Conservation (phyloP, 2,797 vertebrate species). For the Chaetophractus vellerosus region DNA sequence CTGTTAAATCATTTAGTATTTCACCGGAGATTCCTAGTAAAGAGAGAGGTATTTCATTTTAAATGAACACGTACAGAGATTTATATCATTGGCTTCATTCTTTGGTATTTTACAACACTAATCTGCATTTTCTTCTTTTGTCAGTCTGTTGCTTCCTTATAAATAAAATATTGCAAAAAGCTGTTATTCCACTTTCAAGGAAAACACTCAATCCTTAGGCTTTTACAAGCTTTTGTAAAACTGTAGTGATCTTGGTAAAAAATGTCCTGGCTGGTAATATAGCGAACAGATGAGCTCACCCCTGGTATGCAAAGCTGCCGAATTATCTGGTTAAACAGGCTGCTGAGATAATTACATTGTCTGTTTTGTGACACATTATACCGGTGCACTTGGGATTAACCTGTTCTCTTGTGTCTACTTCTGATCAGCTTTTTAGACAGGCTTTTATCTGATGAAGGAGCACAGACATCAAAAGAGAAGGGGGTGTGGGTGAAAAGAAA, state of each 20-base stretch:
- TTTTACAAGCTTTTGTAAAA: slow-evolving; percentile 80
- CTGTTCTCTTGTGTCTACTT: slow-evolving; percentile 81
- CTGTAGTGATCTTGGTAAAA: slow-evolving; percentile 73
- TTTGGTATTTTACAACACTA: neutral
- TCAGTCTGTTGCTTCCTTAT: slow-evolving; percentile 63
- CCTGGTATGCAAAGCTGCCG: slow-evolving; percentile 80
- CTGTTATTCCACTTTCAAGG: slow-evolving; percentile 69
- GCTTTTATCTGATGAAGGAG: slow-evolving; percentile 83
- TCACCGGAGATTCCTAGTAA: slow-evolving; percentile 54
- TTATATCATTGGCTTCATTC: slow-evolving; percentile 42
- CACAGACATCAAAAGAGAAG: slow-evolving; percentile 84
- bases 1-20: slow-evolving; percentile 54
- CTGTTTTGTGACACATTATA: slow-evolving; percentile 80
- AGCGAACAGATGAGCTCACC: slow-evolving; percentile 83
- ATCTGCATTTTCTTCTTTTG: slow-evolving; percentile 73
- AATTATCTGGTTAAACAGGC: slow-evolving; percentile 82
- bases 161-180: slow-evolving; percentile 73
- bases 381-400: slow-evolving; percentile 80
- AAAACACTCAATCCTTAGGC: slow-evolving; percentile 58
- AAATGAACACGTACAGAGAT: slow-evolving; percentile 39
- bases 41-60: slow-evolving; percentile 59
- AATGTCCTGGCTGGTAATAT: slow-evolving; percentile 47
- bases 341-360: slow-evolving; percentile 78
- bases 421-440: slow-evolving; percentile 80
- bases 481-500: slow-evolving; percentile 81